Evolutionary conservation across 2,113 vertebrate genomes (phyloP).

Genomic region (Pantherophis guttatus): DNA sequence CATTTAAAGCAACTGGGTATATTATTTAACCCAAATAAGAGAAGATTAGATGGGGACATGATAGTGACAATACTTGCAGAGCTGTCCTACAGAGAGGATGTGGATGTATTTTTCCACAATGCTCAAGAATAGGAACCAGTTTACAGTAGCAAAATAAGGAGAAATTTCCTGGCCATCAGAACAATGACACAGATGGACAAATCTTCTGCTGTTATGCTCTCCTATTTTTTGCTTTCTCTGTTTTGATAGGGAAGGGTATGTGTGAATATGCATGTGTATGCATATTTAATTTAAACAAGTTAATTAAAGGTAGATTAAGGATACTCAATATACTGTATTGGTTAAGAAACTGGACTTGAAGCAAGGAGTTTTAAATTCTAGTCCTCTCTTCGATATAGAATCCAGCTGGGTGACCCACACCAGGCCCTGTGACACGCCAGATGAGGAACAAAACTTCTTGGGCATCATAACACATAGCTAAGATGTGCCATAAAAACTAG

Average conservation of each 20-base stretch:
- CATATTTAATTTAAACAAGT: background rate
- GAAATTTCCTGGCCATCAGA: background rate
- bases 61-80: background rate
- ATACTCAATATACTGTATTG: background rate
- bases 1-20: background rate
- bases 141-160: background rate
- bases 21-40: background rate
- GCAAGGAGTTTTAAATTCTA: background rate
- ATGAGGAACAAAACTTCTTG: background rate
- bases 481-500: background rate
- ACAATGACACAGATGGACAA: background rate
- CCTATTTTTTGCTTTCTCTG: background rate
- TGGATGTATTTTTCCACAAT: background rate
- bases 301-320: background rate
- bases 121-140: background rate
- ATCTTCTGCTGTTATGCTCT: background rate
- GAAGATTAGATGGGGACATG: background rate
- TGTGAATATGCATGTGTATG: background rate
- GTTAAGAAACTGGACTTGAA: background rate
- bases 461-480: background rate
- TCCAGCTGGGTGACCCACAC: background rate
- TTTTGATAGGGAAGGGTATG: background rate
- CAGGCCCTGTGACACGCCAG: background rate
- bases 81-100: background rate
- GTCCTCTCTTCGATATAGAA: background rate